Base-by-base conservation (phyloP, 2,797 vertebrate genomes). In the Liasis olivaceus region DNA sequence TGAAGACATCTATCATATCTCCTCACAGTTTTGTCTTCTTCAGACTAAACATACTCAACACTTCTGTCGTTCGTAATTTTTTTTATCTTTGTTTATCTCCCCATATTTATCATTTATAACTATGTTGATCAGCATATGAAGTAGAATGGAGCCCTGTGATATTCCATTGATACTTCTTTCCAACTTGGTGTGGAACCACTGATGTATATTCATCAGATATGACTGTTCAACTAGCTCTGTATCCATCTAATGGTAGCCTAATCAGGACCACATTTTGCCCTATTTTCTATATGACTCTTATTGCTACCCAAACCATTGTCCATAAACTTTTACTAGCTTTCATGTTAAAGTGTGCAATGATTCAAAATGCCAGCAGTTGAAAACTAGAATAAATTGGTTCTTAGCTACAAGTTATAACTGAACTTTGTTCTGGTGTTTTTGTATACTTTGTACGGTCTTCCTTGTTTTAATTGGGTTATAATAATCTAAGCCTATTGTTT, bases 381-480 rank as follows among this genome's bases (percentile, higher is more conserved):
- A n/a, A 93, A 94, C 17, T 77, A 85, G 54, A 66, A 69, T 42
- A 92, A 95, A 60, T 4, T 92, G 91, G 17, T 87, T 59, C 24
- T 7, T 4, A 2, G 0, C 42, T 95, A 51, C 90, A 94, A 64
- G 26, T 64, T 31, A 69, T 31, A 64, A 69, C 28, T 15, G 14
- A n/a, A 66, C 28, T 69, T 69, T n/a, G n/a, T 69, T 69, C 5
- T 64, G 63, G 22, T 64, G 63, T n/a, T 66, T 69, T 66, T 31
- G 28, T 69, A 93, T 91, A 93, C 81, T 95, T 93, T 60, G 94
- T 88, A 64, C 91, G 85, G 81, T 28, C 96, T 96, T 96, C 24
- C 77, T 95, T 77, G 13, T 14, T 85, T 89, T 94, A 90, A 91
- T 0, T 91, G 90, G 85, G 84, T 62, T 89, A 77, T 90, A 92